Percentiles rank a stretch among this genome's conserved stretches.
Evolutionary conservation across 2,797 vertebrate genomes (phyloP).

Genomic region (Dicrostonyx torquatus): DNA sequence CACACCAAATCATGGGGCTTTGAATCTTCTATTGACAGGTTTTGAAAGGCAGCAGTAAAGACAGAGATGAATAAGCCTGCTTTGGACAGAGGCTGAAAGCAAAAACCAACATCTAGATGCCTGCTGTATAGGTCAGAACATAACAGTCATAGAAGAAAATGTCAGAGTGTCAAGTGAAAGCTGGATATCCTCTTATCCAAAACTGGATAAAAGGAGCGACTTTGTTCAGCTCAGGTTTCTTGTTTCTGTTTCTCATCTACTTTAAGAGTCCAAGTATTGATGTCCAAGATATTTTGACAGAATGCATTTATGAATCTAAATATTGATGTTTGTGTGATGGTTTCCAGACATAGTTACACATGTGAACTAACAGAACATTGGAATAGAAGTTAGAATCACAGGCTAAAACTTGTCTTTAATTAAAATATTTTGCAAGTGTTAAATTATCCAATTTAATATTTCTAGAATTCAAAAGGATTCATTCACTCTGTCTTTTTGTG

Average conservation of each 20-base stretch:
- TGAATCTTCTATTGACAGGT: slow-evolving; percentile 1
- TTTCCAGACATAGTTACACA: slow-evolving; percentile 1
- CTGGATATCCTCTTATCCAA: neutral
- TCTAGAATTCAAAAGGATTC: slow-evolving; percentile 7
- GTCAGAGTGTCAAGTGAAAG: neutral
- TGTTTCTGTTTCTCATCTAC: slow-evolving; percentile 41
- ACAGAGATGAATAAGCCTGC: neutral
- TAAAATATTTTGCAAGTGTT: slow-evolving; percentile 29
- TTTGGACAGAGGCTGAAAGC: neutral
- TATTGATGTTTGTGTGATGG: neutral
- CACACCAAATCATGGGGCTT: neutral
- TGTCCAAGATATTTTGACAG: slow-evolving; percentile 30
- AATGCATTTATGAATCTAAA: neutral
- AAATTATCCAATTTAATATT: slow-evolving; percentile 36
- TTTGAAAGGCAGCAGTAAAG: neutral
- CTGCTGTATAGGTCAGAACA: neutral
- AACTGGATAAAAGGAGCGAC: slow-evolving; percentile 3
- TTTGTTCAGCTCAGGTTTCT: neutral
- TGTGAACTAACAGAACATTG: slow-evolving; percentile 40
- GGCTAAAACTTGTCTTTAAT: slow-evolving; percentile 40
- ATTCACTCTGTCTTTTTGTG: neutral
- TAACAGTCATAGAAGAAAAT: neutral
- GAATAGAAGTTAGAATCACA: slow-evolving; percentile 38
- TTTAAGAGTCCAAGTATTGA: slow-evolving; percentile 10
- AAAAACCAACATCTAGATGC: neutral